phyloP scores from a whole-genome alignment of 2,888 invertebrate species.

The Ptychoptera contaminata region DNA sequence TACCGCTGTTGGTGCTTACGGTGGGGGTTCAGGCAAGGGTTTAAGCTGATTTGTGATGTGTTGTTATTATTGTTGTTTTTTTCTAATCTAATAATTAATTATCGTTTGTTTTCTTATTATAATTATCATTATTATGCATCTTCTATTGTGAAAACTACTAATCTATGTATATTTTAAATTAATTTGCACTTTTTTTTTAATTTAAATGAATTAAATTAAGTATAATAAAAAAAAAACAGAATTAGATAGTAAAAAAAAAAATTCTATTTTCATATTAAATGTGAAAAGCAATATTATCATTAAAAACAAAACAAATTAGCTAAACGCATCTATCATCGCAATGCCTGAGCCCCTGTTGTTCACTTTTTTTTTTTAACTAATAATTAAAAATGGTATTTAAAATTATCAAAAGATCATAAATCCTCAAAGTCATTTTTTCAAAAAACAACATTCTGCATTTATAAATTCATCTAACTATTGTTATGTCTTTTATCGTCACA shows the following conservation, averaged over 20 bases:
- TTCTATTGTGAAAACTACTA: too few species aligned
- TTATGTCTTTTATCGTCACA: too few species aligned
- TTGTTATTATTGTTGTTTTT: slow-evolving; percentile 5
- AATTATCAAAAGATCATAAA: not conserved
- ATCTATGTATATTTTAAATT: not conserved
- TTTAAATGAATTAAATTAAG: not conserved
- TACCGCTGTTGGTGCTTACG: slow-evolving; percentile 31
- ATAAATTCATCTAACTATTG: too few species aligned
- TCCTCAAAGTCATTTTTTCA: too few species aligned
- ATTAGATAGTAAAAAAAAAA: too few species aligned
- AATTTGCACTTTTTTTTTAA: not conserved
- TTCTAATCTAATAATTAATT: too few species aligned
- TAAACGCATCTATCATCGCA: slow-evolving; percentile 13
- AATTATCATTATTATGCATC: too few species aligned
- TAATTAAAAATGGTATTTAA: not conserved
- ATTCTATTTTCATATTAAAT: too few species aligned
- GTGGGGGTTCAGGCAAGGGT: slow-evolving; percentile 21
- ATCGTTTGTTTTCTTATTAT: too few species aligned
- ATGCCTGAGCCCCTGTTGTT: slow-evolving; percentile 16
- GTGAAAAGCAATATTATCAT: not conserved
- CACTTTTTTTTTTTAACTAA: slow-evolving; percentile 2
- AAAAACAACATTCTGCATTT: too few species aligned
- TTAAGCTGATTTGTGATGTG: slow-evolving; percentile 2
- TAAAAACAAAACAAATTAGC: not conserved
- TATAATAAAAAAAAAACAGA: too few species aligned